Percentiles rank a stretch among this genome's conserved stretches.
phyloP scores from a whole-genome alignment of 2,888 invertebrate species.

The Callosobruchus maculatus region DNA sequence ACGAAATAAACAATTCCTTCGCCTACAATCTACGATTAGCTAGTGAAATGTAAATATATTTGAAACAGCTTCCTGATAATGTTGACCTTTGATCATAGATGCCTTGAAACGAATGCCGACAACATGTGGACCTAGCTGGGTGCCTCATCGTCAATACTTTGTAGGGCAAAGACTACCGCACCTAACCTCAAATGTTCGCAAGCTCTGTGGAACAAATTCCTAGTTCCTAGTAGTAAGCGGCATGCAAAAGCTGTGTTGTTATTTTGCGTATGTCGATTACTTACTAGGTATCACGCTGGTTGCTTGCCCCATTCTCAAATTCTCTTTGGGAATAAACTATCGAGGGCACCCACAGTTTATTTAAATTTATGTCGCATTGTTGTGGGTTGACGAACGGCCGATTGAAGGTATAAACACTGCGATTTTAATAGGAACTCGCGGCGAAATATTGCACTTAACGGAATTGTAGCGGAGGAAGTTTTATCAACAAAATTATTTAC shows the following conservation, averaged over 20 bases:
- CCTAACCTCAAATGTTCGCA: not conserved
- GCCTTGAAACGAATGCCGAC: not conserved
- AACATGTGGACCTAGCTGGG: not conserved
- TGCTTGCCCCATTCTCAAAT: not conserved
- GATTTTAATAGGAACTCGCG: not conserved
- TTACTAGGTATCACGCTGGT: not conserved
- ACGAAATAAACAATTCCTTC: not conserved
- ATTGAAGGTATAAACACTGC: not conserved
- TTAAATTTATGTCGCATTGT: not conserved
- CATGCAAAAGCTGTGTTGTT: not conserved
- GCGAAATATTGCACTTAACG: not conserved
- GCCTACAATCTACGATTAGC: not conserved
- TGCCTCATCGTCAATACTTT: not conserved
- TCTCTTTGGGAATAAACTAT: not conserved
- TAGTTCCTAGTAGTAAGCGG: not conserved
- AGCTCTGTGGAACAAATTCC: not conserved
- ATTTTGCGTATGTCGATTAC: not conserved
- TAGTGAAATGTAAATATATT: not conserved
- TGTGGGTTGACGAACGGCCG: not conserved
- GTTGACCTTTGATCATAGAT: not conserved
- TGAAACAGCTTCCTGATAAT: not conserved
- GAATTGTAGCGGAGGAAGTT: not conserved
- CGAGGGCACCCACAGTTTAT: not conserved
- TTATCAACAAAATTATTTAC: not conserved
- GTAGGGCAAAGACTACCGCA: not conserved